phyloP scores from a whole-genome alignment of 35 echinoderm and acorn worm species.

The Holothuria glaberrima region DNA sequence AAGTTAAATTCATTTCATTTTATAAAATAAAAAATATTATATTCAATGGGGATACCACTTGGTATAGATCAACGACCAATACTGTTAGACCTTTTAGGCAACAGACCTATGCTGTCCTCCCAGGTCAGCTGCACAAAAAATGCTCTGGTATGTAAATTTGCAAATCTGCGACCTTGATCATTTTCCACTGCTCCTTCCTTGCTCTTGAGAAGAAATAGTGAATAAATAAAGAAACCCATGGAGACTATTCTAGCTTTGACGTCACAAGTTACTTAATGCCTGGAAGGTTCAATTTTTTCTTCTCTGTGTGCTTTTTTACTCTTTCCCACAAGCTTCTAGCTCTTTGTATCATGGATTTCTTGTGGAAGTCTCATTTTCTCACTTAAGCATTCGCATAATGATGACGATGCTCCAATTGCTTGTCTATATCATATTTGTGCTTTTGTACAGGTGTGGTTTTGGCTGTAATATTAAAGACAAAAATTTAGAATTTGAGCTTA shows the following conservation, averaged over 20 bases:
- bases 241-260: constrained; percentile 34
- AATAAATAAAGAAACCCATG: background rate
- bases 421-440: too few relatives aligned
- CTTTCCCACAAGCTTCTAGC: constrained; percentile 1
- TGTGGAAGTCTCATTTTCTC: constrained; percentile 1
- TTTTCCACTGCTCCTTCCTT: background rate
- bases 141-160: constrained; percentile 21
- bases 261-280: constrained; percentile 42
- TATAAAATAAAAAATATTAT: too few relatives aligned
- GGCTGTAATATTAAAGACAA: too few relatives aligned
- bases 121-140: too few relatives aligned
- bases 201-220: constrained; percentile 14
- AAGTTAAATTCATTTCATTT: too few relatives aligned
- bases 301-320: constrained; percentile 13
- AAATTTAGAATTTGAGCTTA: too few relatives aligned
- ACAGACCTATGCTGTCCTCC: too few relatives aligned
- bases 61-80: too few relatives aligned
- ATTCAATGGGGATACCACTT: too few relatives aligned
- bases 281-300: constrained; percentile 27
- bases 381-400: constrained; percentile 30
- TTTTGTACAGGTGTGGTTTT: too few relatives aligned
- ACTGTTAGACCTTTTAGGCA: too few relatives aligned
- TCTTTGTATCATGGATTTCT: background rate
- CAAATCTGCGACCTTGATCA: constrained; percentile 23
- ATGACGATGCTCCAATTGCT: background rate